These are phyloP conservation scores for Penaeus japonicus DNA, from an alignment of 1,140 invertebrate species.

Conservation along the genomic window DNA sequence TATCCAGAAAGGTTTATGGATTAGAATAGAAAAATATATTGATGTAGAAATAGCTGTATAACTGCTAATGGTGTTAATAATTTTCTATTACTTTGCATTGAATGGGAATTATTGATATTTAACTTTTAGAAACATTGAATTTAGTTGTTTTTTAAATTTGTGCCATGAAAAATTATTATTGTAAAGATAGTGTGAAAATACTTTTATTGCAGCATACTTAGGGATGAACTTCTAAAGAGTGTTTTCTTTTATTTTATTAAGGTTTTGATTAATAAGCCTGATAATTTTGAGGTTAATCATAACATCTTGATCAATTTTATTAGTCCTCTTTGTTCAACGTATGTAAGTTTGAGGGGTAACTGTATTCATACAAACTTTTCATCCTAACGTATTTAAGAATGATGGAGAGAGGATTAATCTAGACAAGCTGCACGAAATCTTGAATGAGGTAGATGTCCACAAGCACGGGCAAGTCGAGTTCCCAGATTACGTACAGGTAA, in stretches of 20 bases:
- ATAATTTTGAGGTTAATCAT: too few relatives aligned
- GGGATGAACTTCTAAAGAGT: too few relatives aligned
- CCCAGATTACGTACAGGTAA: slow-evolving; percentile 79
- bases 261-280: too few relatives aligned
- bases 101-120: not conserved
- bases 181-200: too few relatives aligned
- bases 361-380: not conserved
- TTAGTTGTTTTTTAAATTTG: too few relatives aligned
- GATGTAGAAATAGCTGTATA: not conserved
- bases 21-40: not conserved
- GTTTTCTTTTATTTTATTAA: too few relatives aligned
- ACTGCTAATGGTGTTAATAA: not conserved
- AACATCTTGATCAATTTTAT: too few relatives aligned
- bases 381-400: slow-evolving; percentile 49
- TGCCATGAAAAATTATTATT: too few relatives aligned
- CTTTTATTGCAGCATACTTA: too few relatives aligned
- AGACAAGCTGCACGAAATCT: slow-evolving; percentile 72
- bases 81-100: not conserved
- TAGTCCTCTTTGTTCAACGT: too few relatives aligned
- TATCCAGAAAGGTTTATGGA: not conserved
- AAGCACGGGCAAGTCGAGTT: slow-evolving; percentile 78
- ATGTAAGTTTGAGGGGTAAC: too few relatives aligned
- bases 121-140: too few relatives aligned
- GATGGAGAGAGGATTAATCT: slow-evolving; percentile 72
- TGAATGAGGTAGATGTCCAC: slow-evolving; percentile 74